Evolutionary conservation across 2,888 invertebrate genomes (phyloP).

Genomic region (Oasisia sp.): DNA sequence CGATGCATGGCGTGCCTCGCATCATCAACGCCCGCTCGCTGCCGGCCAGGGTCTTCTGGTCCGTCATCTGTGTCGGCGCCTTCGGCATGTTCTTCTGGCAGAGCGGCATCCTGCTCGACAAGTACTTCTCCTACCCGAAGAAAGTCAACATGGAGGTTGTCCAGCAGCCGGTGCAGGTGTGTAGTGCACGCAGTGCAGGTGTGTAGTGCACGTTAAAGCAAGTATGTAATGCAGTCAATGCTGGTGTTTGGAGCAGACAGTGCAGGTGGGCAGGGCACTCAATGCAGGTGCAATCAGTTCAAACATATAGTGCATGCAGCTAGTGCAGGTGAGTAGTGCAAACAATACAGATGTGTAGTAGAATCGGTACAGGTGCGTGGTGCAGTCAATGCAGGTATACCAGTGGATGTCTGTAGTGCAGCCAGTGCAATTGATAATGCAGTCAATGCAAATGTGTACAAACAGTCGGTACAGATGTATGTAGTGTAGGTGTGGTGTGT

Average conservation of each 20-base stretch:
- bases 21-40: constrained; percentile 45
- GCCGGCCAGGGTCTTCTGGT: constrained; percentile 42
- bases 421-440: background rate
- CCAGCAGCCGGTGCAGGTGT: constrained; percentile 40
- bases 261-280: background rate
- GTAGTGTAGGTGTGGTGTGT: background rate
- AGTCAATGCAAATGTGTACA: constrained; percentile 23
- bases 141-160: constrained; percentile 44
- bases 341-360: background rate
- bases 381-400: background rate
- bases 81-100: constrained; percentile 46
- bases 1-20: constrained; percentile 45
- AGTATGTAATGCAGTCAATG: background rate
- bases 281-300: background rate
- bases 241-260: background rate
- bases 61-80: constrained; percentile 43
- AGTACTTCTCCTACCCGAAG: constrained; percentile 43
- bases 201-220: background rate
- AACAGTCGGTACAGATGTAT: constrained; percentile 36
- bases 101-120: constrained; percentile 38
- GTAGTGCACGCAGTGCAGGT: background rate
- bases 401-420: background rate
- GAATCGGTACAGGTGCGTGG: background rate
- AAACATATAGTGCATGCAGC: constrained; percentile 31
- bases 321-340: background rate